Percentiles rank a stretch among this genome's conserved stretches.
These are phyloP conservation scores for Acanthurus tractus DNA, from an alignment of 2,797 vertebrate species.

Conservation along the genomic window DNA sequence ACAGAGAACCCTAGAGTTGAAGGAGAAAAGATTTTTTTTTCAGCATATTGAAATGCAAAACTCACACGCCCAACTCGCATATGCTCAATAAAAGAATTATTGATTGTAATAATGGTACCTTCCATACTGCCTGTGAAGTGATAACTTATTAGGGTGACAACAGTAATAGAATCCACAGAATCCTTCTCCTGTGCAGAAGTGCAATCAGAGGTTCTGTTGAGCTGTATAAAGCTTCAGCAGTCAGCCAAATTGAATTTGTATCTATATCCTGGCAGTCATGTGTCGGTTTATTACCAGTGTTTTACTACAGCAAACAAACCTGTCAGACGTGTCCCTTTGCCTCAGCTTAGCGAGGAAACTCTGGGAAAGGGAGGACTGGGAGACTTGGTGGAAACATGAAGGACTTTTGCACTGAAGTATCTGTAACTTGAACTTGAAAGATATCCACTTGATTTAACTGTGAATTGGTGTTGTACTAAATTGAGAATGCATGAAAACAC, in stretches of 20 bases:
- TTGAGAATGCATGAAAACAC: background rate
- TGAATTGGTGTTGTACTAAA: background rate
- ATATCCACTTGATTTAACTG: background rate
- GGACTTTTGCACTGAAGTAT: background rate
- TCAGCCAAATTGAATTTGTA: background rate
- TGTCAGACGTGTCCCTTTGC: background rate
- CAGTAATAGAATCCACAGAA: background rate
- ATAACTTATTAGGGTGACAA: background rate
- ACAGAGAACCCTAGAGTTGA: too few relatives aligned
- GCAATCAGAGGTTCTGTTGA: background rate
- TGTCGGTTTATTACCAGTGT: background rate
- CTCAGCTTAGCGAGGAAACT: background rate
- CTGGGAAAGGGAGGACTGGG: background rate
- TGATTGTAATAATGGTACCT: background rate
- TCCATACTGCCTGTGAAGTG: background rate
- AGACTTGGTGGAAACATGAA: background rate
- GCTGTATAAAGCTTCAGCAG: background rate
- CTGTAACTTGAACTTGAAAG: background rate
- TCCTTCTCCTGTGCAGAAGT: background rate
- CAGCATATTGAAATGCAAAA: too few relatives aligned
- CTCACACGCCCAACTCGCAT: background rate
- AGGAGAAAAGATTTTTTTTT: too few relatives aligned
- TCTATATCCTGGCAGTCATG: background rate
- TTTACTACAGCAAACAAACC: background rate
- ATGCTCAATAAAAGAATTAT: slow-evolving; percentile 2